Conservation (phyloP, 2,113 vertebrate species). For the Strigops habroptila region DNA sequence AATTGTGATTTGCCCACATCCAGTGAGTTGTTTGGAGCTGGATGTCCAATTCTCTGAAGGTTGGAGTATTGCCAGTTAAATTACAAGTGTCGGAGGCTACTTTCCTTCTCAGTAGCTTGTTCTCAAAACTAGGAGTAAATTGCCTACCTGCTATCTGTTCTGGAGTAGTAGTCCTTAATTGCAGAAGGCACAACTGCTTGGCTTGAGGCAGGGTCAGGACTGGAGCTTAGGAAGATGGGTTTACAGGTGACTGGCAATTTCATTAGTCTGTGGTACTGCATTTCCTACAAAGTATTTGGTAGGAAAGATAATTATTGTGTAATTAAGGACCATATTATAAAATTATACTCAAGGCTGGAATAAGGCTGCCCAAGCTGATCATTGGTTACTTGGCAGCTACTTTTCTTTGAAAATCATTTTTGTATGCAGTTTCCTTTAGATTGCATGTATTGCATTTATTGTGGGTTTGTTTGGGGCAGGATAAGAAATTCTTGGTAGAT, state of each 20-base stretch:
- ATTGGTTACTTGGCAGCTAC: neutral
- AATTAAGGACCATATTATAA: neutral
- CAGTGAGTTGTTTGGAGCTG: neutral
- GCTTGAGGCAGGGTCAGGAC: neutral
- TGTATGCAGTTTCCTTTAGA: neutral
- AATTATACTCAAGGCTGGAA: neutral
- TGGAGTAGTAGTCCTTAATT: neutral
- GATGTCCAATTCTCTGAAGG: neutral
- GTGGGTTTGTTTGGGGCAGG: neutral
- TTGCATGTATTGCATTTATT: neutral
- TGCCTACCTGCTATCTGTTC: neutral
- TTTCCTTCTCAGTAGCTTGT: neutral
- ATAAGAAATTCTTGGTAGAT: neutral
- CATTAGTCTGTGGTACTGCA: neutral
- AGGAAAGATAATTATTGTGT: neutral
- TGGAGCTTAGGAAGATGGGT: neutral
- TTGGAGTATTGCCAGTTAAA: neutral
- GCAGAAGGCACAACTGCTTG: neutral
- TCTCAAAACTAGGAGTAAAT: neutral
- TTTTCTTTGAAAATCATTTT: neutral
- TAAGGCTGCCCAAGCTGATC: neutral
- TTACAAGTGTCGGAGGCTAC: neutral
- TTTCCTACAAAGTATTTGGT: neutral
- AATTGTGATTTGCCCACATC: neutral
- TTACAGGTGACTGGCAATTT: neutral